Base-by-base conservation (phyloP, 2,113 vertebrate genomes). In the Arothron firmamentum region DNA sequence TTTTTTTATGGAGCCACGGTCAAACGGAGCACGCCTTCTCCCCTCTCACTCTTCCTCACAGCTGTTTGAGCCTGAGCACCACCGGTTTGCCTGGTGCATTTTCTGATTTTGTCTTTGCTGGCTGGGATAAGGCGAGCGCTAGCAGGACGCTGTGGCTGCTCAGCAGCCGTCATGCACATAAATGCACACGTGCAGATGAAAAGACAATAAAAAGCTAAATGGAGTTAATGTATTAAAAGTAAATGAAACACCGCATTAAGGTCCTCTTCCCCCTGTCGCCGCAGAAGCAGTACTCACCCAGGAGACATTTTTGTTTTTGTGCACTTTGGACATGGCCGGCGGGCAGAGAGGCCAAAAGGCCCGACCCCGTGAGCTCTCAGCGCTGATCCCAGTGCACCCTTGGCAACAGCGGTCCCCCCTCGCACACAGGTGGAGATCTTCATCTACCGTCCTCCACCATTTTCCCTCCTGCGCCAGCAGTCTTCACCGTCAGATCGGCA, bases 281-380 rank as follows among this genome's bases (percentile, higher is more conserved):
- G 41, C n/a, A 62, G 23, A 70, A 54, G 15, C 34, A 65, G 55
- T 91, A 95, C 94, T 98, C 92, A 98, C 95, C 94, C 94, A 95
- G 84, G 93, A 97, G 80, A 95, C 93, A 87, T 94, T 95, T 94
- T 96, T 96, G 88, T 89, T 92, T 89, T 94, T 96, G 63, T 90
- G 85, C 79, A 90, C 70, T 86, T 92, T 95, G 82, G 88, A 91
- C 94, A 97, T 95, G 92, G 88, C 90, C 90, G 84, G 84, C 85
- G 88, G 89, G 73, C 82, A 78, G 78, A 84, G 65, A 88, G 82
- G 65, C n/a, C 57, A 41, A 61, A 28, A 74, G 64, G 8, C 18
- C 56, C 8, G 0, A 42, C 18, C 67, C 23, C 20, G 16, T n/a
- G 48, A 78, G 46, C 62, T n/a, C 46, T 54, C 34, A 47, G 55